phyloP scores from a whole-genome alignment of 2,888 invertebrate genomes.

The Brachyopa scutellaris region DNA sequence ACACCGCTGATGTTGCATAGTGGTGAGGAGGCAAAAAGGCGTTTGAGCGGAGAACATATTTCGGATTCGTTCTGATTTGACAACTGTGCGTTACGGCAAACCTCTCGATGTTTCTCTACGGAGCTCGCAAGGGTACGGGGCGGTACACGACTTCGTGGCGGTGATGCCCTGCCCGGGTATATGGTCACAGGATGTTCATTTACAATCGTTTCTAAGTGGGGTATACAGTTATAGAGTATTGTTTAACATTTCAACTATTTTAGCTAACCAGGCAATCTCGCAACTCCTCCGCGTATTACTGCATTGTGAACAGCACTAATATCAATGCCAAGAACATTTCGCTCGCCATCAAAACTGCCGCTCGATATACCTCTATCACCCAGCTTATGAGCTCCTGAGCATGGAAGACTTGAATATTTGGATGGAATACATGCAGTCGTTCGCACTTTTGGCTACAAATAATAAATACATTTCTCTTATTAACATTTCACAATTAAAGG shows the following conservation, averaged over 20 bases:
- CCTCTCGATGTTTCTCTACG: conserved; percentile 90
- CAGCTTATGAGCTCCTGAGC: conserved; percentile 77
- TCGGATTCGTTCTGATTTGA: conserved; percentile 37
- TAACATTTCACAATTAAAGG: background rate
- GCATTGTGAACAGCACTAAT: conserved; percentile 82
- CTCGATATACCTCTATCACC: conserved; percentile 62
- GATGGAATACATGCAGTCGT: conserved; percentile 78
- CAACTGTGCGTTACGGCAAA: conserved; percentile 84
- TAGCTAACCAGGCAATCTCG: conserved; percentile 79
- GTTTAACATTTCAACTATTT: too few species aligned
- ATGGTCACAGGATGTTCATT: conserved; percentile 87
- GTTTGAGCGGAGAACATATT: conserved; percentile 58
- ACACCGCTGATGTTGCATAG: conserved; percentile 1
- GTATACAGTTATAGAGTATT: background rate
- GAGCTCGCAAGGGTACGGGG: conserved; percentile 88
- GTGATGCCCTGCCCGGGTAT: conserved; percentile 83
- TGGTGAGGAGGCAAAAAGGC: conserved; percentile 45
- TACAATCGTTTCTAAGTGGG: conserved; percentile 79
- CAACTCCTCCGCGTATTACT: conserved; percentile 80
- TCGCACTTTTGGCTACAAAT: conserved; percentile 80
- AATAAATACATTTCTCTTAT: conserved; percentile 56
- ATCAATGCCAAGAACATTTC: conserved; percentile 81
- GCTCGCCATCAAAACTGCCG: conserved; percentile 80
- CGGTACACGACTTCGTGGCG: conserved; percentile 83
- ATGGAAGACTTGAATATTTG: conserved; percentile 82